Percentiles rank a stretch among this genome's conserved stretches.
Evolutionary conservation across 1,140 invertebrate species (phyloP).

Genomic region (Drosophila auraria): DNA sequence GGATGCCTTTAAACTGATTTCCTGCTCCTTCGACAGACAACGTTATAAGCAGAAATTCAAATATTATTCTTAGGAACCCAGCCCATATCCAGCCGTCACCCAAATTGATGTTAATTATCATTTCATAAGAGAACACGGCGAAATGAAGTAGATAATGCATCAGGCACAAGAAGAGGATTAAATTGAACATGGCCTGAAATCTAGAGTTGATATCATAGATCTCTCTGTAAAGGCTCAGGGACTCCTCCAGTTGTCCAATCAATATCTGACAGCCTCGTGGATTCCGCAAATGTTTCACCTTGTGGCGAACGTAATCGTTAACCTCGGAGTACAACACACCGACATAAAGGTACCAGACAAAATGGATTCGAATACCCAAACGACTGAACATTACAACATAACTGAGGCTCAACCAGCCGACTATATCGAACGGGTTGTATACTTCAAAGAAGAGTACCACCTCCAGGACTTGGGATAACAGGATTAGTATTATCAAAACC

Average conservation of each 20-base stretch:
- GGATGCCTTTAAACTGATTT: slow-evolving; percentile 1
- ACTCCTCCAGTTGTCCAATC: background rate
- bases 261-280: background rate
- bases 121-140: background rate
- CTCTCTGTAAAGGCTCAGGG: background rate
- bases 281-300: background rate
- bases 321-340: slow-evolving; percentile 8
- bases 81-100: background rate
- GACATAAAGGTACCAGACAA: slow-evolving; percentile 9
- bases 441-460: rapidly evolving
- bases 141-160: background rate
- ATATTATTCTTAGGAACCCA: background rate
- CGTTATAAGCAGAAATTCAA: background rate
- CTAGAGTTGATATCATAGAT: background rate
- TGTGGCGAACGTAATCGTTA: background rate
- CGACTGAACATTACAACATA: background rate
- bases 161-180: background rate
- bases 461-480: background rate
- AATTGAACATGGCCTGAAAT: slow-evolving; percentile 13
- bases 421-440: rapidly evolving
- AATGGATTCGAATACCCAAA: background rate
- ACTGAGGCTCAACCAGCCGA: background rate
- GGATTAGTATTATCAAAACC: background rate
- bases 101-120: background rate
- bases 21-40: slow-evolving; percentile 7